These are phyloP conservation scores for Dicroscelio sp. DNA, from an alignment of 2,888 invertebrate species.

Conservation along the genomic window DNA sequence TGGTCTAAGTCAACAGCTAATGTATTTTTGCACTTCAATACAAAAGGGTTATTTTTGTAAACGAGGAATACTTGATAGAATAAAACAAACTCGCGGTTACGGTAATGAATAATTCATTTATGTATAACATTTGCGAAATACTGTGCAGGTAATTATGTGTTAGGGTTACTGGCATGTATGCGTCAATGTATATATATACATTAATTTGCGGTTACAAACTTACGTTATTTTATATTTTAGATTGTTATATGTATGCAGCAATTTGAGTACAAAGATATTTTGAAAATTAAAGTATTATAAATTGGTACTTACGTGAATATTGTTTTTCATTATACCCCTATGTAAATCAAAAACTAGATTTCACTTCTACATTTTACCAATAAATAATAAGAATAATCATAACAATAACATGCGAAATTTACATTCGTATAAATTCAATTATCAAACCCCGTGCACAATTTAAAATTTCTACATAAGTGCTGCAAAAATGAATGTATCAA, in stretches of 20 bases:
- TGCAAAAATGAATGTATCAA: background rate
- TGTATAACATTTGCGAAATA: constrained; percentile 54
- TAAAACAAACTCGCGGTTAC: too few species aligned
- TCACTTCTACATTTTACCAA: too few species aligned
- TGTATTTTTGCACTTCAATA: too few species aligned
- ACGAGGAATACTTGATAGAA: background rate
- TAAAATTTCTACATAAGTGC: background rate
- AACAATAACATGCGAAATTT: too few species aligned
- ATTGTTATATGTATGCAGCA: constrained; percentile 59
- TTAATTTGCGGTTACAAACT: constrained; percentile 33
- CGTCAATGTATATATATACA: constrained; percentile 41
- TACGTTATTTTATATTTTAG: constrained; percentile 55
- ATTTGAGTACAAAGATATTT: constrained; percentile 70
- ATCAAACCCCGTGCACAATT: background rate
- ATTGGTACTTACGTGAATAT: constrained; percentile 11
- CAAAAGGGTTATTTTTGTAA: constrained; percentile 42
- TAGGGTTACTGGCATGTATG: constrained; percentile 18
- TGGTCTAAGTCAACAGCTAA: too few species aligned
- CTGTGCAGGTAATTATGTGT: constrained; percentile 6
- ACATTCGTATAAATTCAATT: too few species aligned
- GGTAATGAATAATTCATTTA: constrained; percentile 60
- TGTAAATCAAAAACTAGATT: too few species aligned
- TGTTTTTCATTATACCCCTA: background rate
- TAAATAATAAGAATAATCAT: too few species aligned
- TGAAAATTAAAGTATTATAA: constrained; percentile 60